Evolutionary conservation across 2,888 invertebrate genomes (phyloP), one percentile per base, ranked within the genome.

Genomic region (Kryphioiulus occultus): DNA sequence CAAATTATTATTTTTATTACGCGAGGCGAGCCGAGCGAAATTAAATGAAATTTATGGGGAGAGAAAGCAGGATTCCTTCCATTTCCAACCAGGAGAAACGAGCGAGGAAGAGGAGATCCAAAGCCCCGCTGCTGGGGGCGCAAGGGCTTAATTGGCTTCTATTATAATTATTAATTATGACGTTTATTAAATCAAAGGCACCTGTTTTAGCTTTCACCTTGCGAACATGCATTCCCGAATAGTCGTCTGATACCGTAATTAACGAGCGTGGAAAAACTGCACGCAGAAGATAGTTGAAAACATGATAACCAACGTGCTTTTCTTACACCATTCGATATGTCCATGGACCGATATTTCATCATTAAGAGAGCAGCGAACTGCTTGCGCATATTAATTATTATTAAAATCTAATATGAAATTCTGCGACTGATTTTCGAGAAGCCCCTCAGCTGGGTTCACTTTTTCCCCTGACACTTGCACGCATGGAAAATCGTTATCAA

Each of bases 101-200:
- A 22, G 9, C 1, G 19, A 22, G 59, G 59, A 59, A 22, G 59
- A 39, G 39, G 39, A 39, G 39, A 22, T 5, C 5, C n/a, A 22
- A 59, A 0, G 59, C 0, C n/a, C 22, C 59, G 22, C 59, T 15
- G 22, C 59, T 22, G 59, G 22, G 59, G 59, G 59, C n/a, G 59
- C 59, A 7, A 59, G 2, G 22, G 59, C 59, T 59, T 59, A 59
- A 59, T 59, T 59, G 59, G 59, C 59, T 59, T 59, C 59, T 22
- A 59, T 59, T 59, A 59, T 59, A 59, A 59, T 59, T 59, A 59
- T 59, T 59, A 59, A 59, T 59, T 59, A 59, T 59, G 59, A 59
- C 59, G 59, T 59, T 59, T 59, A 59, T 59, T 59, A 59, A 59
- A 59, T 59, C 59, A 59, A 59, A 59, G 59, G 59, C n/a, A 22